Evolutionary conservation across 2,888 invertebrate genomes (phyloP).

Genomic region (Orthosia gothica): DNA sequence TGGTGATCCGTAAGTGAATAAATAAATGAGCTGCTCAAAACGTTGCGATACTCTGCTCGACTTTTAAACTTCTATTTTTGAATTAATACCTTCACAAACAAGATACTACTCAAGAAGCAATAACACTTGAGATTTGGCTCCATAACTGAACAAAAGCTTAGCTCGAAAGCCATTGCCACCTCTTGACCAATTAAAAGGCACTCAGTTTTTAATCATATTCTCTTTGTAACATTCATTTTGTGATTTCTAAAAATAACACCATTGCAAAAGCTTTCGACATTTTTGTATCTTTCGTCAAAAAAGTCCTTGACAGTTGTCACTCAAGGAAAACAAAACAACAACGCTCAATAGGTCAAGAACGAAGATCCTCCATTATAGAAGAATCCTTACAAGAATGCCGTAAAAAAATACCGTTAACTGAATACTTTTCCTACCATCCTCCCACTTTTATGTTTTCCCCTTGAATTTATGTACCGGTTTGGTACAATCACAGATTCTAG

Average conservation of each 20-base stretch:
- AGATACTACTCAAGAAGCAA: not conserved
- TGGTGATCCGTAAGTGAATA: too few species aligned
- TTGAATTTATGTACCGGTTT: slow-evolving; percentile 69
- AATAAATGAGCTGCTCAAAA: not conserved
- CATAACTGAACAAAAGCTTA: not conserved
- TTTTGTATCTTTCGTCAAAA: slow-evolving; percentile 20
- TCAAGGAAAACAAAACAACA: slow-evolving; percentile 42
- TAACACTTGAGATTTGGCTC: not conserved
- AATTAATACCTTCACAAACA: not conserved
- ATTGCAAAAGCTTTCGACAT: not conserved
- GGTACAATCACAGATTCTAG: slow-evolving; percentile 73
- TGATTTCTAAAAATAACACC: not conserved
- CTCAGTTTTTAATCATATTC: not conserved
- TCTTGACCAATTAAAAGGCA: not conserved
- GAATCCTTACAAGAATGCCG: slow-evolving; percentile 33
- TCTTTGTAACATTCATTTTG: not conserved
- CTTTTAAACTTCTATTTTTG: too few species aligned
- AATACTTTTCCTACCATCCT: slow-evolving; percentile 41
- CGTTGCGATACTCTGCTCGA: not conserved
- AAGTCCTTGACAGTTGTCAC: slow-evolving; percentile 1
- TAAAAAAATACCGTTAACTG: slow-evolving; percentile 51
- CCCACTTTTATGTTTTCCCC: slow-evolving; percentile 61
- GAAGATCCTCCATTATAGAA: slow-evolving; percentile 36
- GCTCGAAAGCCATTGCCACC: not conserved
- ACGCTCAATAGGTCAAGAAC: slow-evolving; percentile 38